These are phyloP conservation scores for Lochmaea capreae DNA, from an alignment of 2,888 invertebrate genomes.

Conservation along the genomic window DNA sequence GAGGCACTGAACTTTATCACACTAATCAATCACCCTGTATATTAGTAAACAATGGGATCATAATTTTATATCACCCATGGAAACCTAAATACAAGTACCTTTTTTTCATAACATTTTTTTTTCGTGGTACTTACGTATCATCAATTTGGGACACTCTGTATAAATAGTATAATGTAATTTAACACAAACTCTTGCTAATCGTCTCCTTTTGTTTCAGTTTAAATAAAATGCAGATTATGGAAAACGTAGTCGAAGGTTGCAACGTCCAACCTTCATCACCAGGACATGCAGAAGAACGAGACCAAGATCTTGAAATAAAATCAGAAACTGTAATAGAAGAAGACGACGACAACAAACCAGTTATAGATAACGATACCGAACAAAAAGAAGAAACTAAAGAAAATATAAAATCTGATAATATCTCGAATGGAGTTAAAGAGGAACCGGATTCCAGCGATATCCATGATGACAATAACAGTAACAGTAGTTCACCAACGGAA, in stretches of 20 bases:
- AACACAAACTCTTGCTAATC: neutral
- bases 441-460: slow-evolving; percentile 42
- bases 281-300: slow-evolving; percentile 62
- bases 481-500: slow-evolving; percentile 45
- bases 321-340: slow-evolving; percentile 45
- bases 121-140: too few relatives aligned
- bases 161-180: too few relatives aligned
- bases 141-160: too few relatives aligned
- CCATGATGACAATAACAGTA: slow-evolving; percentile 50
- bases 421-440: slow-evolving; percentile 38
- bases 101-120: too few relatives aligned
- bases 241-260: slow-evolving; percentile 67
- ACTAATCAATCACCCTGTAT: too few relatives aligned
- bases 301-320: slow-evolving; percentile 49
- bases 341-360: slow-evolving; percentile 36
- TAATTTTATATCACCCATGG: too few relatives aligned
- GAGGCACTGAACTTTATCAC: too few relatives aligned
- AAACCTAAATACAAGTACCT: too few relatives aligned
- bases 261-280: slow-evolving; percentile 64
- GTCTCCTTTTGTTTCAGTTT: slow-evolving; percentile 65
- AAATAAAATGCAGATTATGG: slow-evolving; percentile 73
- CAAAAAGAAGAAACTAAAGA: slow-evolving; percentile 36
- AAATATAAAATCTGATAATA: slow-evolving; percentile 32
- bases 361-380: slow-evolving; percentile 22
- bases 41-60: too few relatives aligned